Percentiles rank a stretch among this genome's conserved stretches.
Conservation (phyloP, 2,113 vertebrate genomes). For the Casuarius casuarius region DNA sequence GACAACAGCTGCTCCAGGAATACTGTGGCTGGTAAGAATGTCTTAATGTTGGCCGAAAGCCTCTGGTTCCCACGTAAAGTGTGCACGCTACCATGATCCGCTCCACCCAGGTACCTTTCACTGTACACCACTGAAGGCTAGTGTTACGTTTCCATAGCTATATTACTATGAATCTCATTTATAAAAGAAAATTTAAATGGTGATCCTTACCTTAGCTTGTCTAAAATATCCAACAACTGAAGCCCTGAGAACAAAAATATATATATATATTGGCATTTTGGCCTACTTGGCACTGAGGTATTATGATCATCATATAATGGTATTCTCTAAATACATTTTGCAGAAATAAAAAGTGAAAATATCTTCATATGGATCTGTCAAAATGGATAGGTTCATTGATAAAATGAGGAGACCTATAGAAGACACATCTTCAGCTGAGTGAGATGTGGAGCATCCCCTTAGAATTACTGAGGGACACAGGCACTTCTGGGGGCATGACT, state of each 20-base stretch:
- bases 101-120: background rate
- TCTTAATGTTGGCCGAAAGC: background rate
- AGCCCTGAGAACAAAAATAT: constrained; percentile 79
- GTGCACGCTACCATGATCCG: background rate
- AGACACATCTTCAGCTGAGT: background rate
- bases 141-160: background rate
- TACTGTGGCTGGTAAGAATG: background rate
- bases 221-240: constrained; percentile 90
- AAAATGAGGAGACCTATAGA: background rate
- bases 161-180: background rate
- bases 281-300: background rate
- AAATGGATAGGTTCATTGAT: background rate
- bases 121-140: background rate
- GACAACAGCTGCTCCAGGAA: background rate
- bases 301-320: background rate
- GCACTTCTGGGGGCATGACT: background rate
- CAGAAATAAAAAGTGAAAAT: background rate
- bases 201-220: constrained; percentile 88
- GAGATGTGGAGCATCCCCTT: background rate
- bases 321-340: background rate
- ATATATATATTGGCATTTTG: background rate
- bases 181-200: background rate
- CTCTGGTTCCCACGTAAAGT: background rate
- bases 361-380: background rate
- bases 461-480: background rate